Percentiles rank a stretch among this genome's conserved stretches.
Conservation (phyloP, 2,797 vertebrate species). For the Etheostoma perlongum region DNA sequence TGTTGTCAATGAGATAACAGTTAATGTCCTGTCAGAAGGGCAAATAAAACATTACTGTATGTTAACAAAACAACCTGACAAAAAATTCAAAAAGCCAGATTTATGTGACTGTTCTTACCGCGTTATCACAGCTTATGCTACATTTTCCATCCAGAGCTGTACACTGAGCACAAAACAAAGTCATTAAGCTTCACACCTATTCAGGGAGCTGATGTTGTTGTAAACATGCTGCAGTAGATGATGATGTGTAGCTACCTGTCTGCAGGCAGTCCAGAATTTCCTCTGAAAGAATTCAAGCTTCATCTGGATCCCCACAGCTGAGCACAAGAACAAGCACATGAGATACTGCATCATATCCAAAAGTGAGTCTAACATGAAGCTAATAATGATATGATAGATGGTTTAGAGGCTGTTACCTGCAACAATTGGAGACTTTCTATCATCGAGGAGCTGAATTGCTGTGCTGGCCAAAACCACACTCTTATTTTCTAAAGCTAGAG, state of each 20-base stretch:
- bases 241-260: slow-evolving; percentile 88
- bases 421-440: slow-evolving; percentile 96
- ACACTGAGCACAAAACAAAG: slow-evolving; percentile 85
- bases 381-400: not conserved
- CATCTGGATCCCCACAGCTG: slow-evolving; percentile 99
- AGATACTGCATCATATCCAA: not conserved
- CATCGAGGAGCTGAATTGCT: slow-evolving; percentile 95
- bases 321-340: slow-evolving; percentile 8
- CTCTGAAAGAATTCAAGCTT: slow-evolving; percentile 99
- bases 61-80: not conserved
- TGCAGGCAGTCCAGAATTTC: slow-evolving; percentile 99
- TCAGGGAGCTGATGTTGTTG: not conserved
- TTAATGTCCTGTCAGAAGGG: slow-evolving; percentile 88
- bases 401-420: slow-evolving; percentile 86
- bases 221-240: not conserved
- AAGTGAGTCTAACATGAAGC: not conserved
- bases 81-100: not conserved
- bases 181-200: slow-evolving; percentile 4
- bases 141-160: slow-evolving; percentile 96
- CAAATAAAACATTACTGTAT: not conserved
- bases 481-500: slow-evolving; percentile 91
- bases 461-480: slow-evolving; percentile 98
- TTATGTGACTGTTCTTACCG: slow-evolving; percentile 83
- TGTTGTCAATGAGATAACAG: slow-evolving; percentile 99
- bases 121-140: slow-evolving; percentile 95